Base-by-base conservation (phyloP, 2,888 invertebrate species). In the Apodemia hepburni region DNA sequence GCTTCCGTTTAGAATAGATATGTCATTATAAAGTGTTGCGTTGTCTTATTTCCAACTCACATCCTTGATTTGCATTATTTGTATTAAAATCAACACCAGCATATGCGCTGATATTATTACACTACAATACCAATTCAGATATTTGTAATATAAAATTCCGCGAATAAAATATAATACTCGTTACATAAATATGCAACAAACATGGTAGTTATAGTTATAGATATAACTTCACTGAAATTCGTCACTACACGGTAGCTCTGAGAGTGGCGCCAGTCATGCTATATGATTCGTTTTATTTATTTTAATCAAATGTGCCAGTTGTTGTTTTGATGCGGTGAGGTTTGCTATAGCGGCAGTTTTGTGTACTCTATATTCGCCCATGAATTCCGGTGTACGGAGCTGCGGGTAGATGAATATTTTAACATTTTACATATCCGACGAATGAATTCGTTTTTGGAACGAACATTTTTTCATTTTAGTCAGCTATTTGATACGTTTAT, bases 401-500 rank as follows among this genome's bases (percentile, higher is more conserved):
- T 77, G 80, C 75, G 80, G 81, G 81, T 83, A 87, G 86, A 88
- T 88, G 90, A 88, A 88, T 87, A 84, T 81, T 87, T 88, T 84
- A 85, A 86, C 83, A 86, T 89, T 89, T 88, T 87, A 87, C 86
- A 88, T 85, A 86, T 85, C 84, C 84, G 80, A 81, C 85, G 82
- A 87, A 87, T 85, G 86, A 84, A 87, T 87, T 84, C 79, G 79
- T 79, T 81, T 75, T 78, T 78, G 75, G 78, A 15, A 42, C 15
- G 42, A 42, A 42, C 42, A 42, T 42, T 75, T 75, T 87, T 85
- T 79, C 76, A 79, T 85, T 84, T 82, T 79, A 81, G 81, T 79
- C 75, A 76, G 78, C 82, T 85, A 83, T 84, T 83, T 84, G 80
- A 82, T 85, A 78, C 76, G 76, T 82, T 86, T 85, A 84, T 81